These are phyloP conservation scores for Torymus tubicola DNA, from an alignment of 2,888 invertebrate species.

Conservation along the genomic window DNA sequence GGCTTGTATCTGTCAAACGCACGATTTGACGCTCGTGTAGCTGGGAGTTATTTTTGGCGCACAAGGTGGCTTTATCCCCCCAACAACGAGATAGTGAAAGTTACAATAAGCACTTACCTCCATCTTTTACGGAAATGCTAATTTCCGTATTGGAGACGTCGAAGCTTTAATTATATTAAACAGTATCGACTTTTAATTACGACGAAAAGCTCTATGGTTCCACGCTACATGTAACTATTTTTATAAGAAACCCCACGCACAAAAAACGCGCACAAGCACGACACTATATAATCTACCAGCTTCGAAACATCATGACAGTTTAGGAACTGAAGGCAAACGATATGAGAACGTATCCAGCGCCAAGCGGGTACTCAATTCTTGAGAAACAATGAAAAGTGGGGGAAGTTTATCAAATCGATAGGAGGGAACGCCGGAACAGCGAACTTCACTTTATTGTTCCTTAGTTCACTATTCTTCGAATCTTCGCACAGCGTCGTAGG, in stretches of 20 bases:
- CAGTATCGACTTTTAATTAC: conserved; percentile 41
- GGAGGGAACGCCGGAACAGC: no score
- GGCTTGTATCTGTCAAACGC: conserved; percentile 9
- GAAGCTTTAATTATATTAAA: conserved; percentile 25
- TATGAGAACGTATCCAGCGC: no score
- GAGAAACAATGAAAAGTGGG: no score
- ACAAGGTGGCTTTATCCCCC: conserved; percentile 1
- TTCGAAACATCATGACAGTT: conserved; percentile 2
- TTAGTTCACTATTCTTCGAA: no score
- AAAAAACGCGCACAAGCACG: conserved; percentile 14
- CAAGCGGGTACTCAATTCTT: no score
- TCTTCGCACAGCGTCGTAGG: no score
- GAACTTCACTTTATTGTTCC: no score
- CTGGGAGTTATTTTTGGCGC: conserved; percentile 26
- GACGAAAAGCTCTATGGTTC: conserved; percentile 7
- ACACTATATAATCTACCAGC: not conserved
- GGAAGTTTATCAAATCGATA: no score
- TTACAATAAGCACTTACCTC: conserved; percentile 34
- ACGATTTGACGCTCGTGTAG: not conserved
- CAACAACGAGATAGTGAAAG: not conserved
- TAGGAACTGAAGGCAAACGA: not conserved
- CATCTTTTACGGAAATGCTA: conserved; percentile 24
- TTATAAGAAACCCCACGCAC: conserved; percentile 43
- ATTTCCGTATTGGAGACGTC: not conserved
- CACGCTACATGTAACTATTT: conserved; percentile 46